Evolutionary conservation across 2,888 invertebrate species (phyloP), one percentile per base, ranked within the genome.

Genomic region (Muschampia plurimacula): DNA sequence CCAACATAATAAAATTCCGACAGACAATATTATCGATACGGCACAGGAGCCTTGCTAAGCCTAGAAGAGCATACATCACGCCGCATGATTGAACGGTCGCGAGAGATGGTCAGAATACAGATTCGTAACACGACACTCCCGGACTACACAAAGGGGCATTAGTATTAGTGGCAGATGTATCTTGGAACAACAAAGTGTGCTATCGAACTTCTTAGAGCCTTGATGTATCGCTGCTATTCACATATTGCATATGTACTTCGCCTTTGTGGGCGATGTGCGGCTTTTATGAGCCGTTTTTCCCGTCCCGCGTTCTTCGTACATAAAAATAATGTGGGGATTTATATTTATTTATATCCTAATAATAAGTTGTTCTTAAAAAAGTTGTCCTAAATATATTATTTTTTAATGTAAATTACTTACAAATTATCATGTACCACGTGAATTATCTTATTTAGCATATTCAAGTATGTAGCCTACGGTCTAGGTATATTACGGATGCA

Each of bases 121-220:
- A 87, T 86, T 82, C 80, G 74, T 76, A 85, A 85, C 85, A 74
- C 74, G 79, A 83, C 79, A 82, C 80, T 80, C 81, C 79, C 80
- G 75, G 78, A 73, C 78, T 75, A 81, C 81, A 88, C 83, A 85
- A 85, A 82, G 82, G 80, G 76, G 76, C 86, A 87, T 88, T 85
- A 87, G 84, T 84, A 84, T 82, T 83, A 84, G 81, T 79, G 80
- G 82, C 80, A 81, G 83, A 84, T 82, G 82, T 78, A 83, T 81
- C 81, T 77, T 67, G 63, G 73, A 73, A 73, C 73, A 73, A 75
- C 76, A 78, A 77, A 79, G 75, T 77, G 76, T 75, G 74, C 67
- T 78, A 78, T 78, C 72, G 76, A 77, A 77, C 68, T 75, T 76
- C 77, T 77, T 79, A 78, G 77, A 75, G 79, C 76, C 76, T 78